Evolutionary conservation across 1,140 invertebrate species (phyloP).

Genomic region (Amphibalanus amphitrite): DNA sequence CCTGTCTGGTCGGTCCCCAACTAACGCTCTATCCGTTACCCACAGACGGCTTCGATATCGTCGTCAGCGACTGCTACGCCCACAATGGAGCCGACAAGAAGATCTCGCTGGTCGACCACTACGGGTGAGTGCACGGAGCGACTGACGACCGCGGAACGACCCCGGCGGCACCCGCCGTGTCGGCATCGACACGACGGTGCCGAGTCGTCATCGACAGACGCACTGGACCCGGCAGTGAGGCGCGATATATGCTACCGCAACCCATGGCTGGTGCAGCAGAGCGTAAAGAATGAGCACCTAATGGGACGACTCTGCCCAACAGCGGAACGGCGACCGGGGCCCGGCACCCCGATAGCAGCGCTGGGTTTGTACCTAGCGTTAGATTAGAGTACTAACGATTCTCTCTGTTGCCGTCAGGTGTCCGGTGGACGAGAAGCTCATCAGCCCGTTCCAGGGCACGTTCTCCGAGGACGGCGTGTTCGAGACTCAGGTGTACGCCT

Average conservation of each 20-base stretch:
- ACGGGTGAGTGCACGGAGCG: constrained; percentile 58
- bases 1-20: too few species aligned
- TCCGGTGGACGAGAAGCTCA: constrained; percentile 79
- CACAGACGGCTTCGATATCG: constrained; percentile 80
- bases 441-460: constrained; percentile 77
- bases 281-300: not conserved
- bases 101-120: constrained; percentile 81
- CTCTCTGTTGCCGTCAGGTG: constrained; percentile 38
- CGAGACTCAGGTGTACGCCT: constrained; percentile 82
- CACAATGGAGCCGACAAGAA: constrained; percentile 82
- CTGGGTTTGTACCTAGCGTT: too few species aligned
- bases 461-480: constrained; percentile 72
- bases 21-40: too few species aligned
- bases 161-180: too few species aligned
- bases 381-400: not conserved
- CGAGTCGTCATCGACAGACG: too few species aligned
- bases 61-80: constrained; percentile 87
- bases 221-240: too few species aligned
- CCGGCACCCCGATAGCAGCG: too few species aligned
- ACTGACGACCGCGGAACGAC: too few species aligned
- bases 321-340: not conserved
- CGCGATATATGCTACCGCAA: too few species aligned
- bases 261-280: not conserved
- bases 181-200: too few species aligned
- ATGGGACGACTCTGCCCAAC: not conserved